Percentiles rank a stretch among this genome's conserved stretches.
phyloP scores from a whole-genome alignment of 2,113 vertebrate species.

The Nothobranchius kuhntae region DNA sequence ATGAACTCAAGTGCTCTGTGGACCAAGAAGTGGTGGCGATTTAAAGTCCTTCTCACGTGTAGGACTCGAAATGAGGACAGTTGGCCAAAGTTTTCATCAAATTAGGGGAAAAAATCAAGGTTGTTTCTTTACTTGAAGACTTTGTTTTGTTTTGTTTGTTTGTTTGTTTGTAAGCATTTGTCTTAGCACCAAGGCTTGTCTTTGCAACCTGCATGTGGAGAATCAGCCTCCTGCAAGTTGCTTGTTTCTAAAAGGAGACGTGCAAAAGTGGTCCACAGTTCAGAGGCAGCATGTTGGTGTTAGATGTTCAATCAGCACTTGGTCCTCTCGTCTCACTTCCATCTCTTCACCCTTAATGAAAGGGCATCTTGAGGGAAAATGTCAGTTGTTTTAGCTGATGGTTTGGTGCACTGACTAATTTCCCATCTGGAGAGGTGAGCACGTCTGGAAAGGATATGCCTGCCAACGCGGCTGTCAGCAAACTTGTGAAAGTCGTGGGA shows the following conservation, averaged over 20 bases:
- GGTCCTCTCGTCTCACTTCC: slow-evolving; percentile 39
- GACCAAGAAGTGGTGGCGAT: slow-evolving; percentile 6
- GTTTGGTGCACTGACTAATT: slow-evolving; percentile 67
- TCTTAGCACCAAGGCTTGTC: not conserved
- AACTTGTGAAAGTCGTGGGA: slow-evolving; percentile 60
- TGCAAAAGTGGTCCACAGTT: not conserved
- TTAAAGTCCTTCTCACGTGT: slow-evolving; percentile 14
- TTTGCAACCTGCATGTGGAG: slow-evolving; percentile 8
- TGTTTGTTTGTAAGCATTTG: no score
- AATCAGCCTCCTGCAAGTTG: slow-evolving; percentile 7
- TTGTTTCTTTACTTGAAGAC: not conserved
- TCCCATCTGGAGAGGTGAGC: slow-evolving; percentile 65
- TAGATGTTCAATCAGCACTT: slow-evolving; percentile 16
- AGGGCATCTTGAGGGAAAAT: slow-evolving; percentile 61
- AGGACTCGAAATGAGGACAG: not conserved
- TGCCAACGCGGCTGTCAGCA: slow-evolving; percentile 78
- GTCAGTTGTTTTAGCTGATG: slow-evolving; percentile 64
- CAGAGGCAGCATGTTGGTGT: slow-evolving; percentile 6
- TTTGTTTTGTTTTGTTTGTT: no score
- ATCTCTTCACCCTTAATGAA: slow-evolving; percentile 58
- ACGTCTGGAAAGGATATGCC: slow-evolving; percentile 74
- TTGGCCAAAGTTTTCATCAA: not conserved
- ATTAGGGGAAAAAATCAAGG: not conserved
- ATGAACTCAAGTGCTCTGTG: slow-evolving; percentile 30
- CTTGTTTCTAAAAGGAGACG: not conserved